phyloP scores from a whole-genome alignment of 2,797 vertebrate genomes.

The Gallinago stenura region DNA sequence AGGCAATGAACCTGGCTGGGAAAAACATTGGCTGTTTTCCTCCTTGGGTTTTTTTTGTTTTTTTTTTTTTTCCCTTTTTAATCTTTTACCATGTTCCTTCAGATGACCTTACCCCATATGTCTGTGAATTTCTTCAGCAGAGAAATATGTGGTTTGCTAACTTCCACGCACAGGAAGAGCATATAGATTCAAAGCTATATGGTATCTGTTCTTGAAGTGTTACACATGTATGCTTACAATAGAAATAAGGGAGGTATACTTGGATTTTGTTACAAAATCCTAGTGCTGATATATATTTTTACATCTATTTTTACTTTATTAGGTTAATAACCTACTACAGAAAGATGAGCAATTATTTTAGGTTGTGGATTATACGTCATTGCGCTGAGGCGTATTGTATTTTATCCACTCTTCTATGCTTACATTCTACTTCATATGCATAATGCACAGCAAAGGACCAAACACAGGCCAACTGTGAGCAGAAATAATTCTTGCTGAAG shows the following conservation, averaged over 20 bases:
- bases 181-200: not conserved
- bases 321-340: not conserved
- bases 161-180: not conserved
- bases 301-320: not conserved
- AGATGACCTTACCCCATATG: not conserved
- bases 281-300: not conserved
- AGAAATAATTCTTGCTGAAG: not conserved
- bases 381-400: not conserved
- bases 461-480: not conserved
- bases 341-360: not conserved
- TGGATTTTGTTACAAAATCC: not conserved
- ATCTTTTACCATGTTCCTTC: not conserved
- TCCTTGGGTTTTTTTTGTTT: not conserved
- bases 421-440: not conserved
- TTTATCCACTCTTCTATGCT: not conserved
- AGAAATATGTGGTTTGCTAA: not conserved
- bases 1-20: not conserved
- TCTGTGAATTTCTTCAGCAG: not conserved
- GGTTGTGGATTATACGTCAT: not conserved
- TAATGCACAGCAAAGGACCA: not conserved
- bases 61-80: not conserved
- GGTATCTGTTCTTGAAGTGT: not conserved
- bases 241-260: not conserved
- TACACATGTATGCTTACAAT: no score
- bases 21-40: not conserved